Conservation (phyloP, 2,797 vertebrate species). For the Nannoperca australis region DNA sequence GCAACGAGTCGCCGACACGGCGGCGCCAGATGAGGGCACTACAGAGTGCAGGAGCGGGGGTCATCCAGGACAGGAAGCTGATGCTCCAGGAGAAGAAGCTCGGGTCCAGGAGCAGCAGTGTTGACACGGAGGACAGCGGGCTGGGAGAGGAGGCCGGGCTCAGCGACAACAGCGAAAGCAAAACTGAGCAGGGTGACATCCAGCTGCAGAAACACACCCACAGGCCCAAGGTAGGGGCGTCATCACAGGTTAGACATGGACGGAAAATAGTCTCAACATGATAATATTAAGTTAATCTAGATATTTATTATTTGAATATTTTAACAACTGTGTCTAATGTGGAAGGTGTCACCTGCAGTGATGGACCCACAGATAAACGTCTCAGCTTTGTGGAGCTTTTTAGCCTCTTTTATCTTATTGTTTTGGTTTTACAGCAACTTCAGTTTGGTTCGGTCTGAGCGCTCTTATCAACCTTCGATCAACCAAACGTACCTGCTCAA, state of each 20-base stretch:
- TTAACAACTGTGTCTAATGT: not conserved
- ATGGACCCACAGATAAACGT: not conserved
- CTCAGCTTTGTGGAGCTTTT: not conserved
- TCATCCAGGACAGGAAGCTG: constrained; percentile 66
- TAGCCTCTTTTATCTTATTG: not conserved
- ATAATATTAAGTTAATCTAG: not conserved
- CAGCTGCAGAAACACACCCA: constrained; percentile 48
- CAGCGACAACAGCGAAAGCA: constrained; percentile 72
- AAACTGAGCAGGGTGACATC: constrained; percentile 55
- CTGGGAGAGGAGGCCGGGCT: constrained; percentile 79
- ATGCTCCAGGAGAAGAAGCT: constrained; percentile 71
- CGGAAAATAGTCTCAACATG: not conserved
- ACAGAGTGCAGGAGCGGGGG: constrained; percentile 54
- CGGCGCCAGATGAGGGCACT: constrained; percentile 78
- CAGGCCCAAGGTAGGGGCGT: constrained; percentile 82
- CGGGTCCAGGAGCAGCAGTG: constrained; percentile 79
- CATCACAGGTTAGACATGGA: not conserved
- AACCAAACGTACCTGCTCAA: not conserved
- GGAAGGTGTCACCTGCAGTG: not conserved
- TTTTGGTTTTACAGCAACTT: not conserved
- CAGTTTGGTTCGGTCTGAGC: not conserved
- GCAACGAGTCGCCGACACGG: constrained; percentile 82
- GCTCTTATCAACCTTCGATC: not conserved
- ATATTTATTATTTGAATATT: not conserved
- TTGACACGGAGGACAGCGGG: constrained; percentile 85